Evolutionary conservation across 2,888 invertebrate genomes (phyloP).

Genomic region (Cheilosia impressa): DNA sequence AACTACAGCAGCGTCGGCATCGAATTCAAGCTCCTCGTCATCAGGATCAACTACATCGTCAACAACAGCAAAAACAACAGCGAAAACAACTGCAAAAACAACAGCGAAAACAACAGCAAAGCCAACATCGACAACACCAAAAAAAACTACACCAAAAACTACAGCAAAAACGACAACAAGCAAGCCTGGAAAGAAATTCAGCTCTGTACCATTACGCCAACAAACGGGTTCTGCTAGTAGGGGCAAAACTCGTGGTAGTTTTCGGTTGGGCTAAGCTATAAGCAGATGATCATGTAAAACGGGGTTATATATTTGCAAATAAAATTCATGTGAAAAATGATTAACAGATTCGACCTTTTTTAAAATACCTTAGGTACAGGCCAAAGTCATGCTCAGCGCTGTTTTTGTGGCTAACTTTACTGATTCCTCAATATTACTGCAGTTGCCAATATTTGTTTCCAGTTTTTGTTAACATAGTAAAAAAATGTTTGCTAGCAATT

Average conservation of each 20-base stretch:
- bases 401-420: too few species aligned
- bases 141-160: not conserved
- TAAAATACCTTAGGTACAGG: too few species aligned
- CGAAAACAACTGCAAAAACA: conserved; percentile 1
- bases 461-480: too few species aligned
- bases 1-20: not conserved
- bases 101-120: too few species aligned
- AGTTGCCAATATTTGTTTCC: too few species aligned
- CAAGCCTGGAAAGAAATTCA: conserved; percentile 23
- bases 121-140: not conserved
- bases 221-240: not conserved
- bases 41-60: not conserved
- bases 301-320: not conserved
- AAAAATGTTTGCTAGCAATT: too few species aligned
- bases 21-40: not conserved
- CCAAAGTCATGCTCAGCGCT: too few species aligned
- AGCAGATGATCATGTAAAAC: not conserved
- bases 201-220: conserved; percentile 10
- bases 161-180: conserved; percentile 43
- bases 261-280: conserved; percentile 27
- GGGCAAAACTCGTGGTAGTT: not conserved
- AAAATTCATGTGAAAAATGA: not conserved
- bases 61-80: conserved; percentile 13
- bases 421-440: too few species aligned
- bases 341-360: too few species aligned